Evolutionary conservation across 2,113 vertebrate genomes (phyloP).

Genomic region (Clupea harengus): DNA sequence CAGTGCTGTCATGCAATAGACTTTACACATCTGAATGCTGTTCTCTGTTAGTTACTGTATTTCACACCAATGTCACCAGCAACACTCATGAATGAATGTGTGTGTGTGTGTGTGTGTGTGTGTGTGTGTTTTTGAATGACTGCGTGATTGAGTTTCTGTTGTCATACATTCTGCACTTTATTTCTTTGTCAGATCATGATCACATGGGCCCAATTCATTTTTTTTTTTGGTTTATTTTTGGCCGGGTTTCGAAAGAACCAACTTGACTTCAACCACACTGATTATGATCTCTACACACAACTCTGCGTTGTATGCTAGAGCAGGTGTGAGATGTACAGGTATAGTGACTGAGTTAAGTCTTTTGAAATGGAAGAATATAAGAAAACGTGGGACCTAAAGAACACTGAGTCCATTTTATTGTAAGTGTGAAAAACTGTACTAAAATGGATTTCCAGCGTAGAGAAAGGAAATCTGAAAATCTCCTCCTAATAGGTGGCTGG

Average conservation of each 20-base stretch:
- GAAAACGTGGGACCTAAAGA: not conserved
- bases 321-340: not conserved
- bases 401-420: not conserved
- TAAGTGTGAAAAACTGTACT: not conserved
- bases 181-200: constrained; percentile 21
- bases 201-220: not conserved
- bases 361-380: not conserved
- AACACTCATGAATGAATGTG: not conserved
- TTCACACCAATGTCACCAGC: constrained; percentile 9
- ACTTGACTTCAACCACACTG: not conserved
- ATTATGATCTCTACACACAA: not conserved
- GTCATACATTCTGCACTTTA: constrained; percentile 51
- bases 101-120: not conserved
- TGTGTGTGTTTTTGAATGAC: not conserved
- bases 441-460: not conserved
- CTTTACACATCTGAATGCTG: constrained; percentile 20
- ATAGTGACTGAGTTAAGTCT: not conserved
- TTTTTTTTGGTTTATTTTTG: not conserved
- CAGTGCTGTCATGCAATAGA: not conserved
- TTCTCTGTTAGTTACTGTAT: constrained; percentile 4
- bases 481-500: not conserved
- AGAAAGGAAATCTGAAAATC: not conserved
- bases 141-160: constrained; percentile 23
- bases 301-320: not conserved
- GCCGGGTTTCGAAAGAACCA: not conserved